These are phyloP conservation scores for Zygaena filipendulae DNA, from an alignment of 2,888 invertebrate genomes.

Conservation along the genomic window DNA sequence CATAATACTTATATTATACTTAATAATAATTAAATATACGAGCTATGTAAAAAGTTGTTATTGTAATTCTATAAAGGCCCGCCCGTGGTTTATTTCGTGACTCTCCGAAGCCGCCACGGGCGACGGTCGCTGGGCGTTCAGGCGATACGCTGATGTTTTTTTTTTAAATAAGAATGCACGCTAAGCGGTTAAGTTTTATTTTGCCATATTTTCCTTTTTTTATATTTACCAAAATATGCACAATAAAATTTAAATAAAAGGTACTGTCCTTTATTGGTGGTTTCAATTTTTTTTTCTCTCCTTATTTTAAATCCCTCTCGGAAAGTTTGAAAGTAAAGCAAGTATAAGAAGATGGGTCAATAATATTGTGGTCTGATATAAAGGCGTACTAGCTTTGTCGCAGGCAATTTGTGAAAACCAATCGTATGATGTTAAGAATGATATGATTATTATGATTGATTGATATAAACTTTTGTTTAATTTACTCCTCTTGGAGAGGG, in stretches of 20 bases:
- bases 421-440: no score
- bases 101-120: constrained; percentile 7
- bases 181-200: constrained; percentile 42
- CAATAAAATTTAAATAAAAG: constrained; percentile 63
- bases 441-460: no score
- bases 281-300: constrained; percentile 41
- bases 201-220: constrained; percentile 59
- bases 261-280: constrained; percentile 47
- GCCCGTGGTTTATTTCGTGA: constrained; percentile 19
- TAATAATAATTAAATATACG: no score
- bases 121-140: constrained; percentile 17
- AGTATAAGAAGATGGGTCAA: no score
- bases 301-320: no score
- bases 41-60: constrained; percentile 37
- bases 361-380: no score
- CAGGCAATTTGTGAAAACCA: no score
- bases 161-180: constrained; percentile 32
- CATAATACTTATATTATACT: no score
- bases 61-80: constrained; percentile 24
- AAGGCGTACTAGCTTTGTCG: no score
- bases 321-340: no score
- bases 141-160: constrained; percentile 24
- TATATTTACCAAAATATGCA: constrained; percentile 61
- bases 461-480: no score
- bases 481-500: no score